phyloP scores from a whole-genome alignment of 2,113 vertebrate species.

The Chamaea fasciata region DNA sequence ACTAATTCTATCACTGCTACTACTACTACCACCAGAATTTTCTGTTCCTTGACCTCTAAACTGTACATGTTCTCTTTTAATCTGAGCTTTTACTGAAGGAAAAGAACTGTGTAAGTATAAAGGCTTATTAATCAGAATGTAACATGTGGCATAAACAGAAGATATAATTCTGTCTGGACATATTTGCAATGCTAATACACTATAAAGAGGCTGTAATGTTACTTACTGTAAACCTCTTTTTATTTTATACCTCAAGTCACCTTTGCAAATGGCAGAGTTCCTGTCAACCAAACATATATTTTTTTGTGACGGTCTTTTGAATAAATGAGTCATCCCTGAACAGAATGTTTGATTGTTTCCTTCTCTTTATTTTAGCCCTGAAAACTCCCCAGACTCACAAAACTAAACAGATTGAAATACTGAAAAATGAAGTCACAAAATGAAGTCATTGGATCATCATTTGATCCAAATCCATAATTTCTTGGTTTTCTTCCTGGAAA shows the following conservation, averaged over 20 bases:
- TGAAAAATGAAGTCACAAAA: not conserved
- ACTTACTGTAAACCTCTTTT: not conserved
- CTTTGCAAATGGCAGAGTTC: constrained; percentile 21
- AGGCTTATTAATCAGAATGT: not conserved
- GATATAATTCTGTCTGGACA: not conserved
- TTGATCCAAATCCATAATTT: not conserved
- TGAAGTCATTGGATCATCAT: not conserved
- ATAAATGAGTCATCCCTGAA: constrained; percentile 24
- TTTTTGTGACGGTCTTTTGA: not conserved
- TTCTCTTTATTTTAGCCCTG: constrained; percentile 23
- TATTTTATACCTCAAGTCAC: constrained; percentile 8
- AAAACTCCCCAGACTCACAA: not conserved
- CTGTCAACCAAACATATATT: not conserved
- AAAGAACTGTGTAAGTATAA: not conserved
- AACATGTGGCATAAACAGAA: not conserved
- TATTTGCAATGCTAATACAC: not conserved
- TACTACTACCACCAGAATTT: not conserved
- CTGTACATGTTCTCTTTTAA: not conserved
- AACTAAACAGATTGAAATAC: constrained; percentile 30
- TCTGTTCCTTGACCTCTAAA: not conserved
- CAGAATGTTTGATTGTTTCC: constrained; percentile 22
- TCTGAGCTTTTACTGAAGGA: not conserved
- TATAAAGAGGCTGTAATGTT: not conserved
- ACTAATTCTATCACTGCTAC: not conserved
- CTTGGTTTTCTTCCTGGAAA: constrained; percentile 24